Evolutionary conservation across 2,888 invertebrate species (phyloP).

Genomic region (Tiphia femorata): DNA sequence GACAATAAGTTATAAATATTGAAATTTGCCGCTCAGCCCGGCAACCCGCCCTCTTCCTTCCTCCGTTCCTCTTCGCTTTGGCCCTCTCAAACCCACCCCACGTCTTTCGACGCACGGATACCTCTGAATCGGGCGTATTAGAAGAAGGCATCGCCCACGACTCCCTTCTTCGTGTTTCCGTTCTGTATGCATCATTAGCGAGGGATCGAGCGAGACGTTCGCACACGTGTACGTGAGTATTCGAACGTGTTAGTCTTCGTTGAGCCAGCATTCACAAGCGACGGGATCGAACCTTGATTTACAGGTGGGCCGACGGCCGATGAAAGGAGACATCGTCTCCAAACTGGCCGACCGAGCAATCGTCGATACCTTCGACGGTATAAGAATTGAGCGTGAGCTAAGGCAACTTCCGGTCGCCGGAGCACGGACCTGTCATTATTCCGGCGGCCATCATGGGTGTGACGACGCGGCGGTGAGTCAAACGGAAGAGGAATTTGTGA

Average conservation of each 20-base stretch:
- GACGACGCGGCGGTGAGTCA: conserved; percentile 41
- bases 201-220: conserved; percentile 54
- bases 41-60: conserved; percentile 25
- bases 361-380: conserved; percentile 48
- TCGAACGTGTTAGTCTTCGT: too few species aligned
- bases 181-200: conserved; percentile 65
- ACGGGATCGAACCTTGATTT: too few species aligned
- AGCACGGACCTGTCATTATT: conserved; percentile 50
- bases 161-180: conserved; percentile 54
- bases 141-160: conserved; percentile 64
- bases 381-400: conserved; percentile 35
- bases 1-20: conserved; percentile 68
- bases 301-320: conserved; percentile 24
- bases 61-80: conserved; percentile 20
- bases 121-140: conserved; percentile 48
- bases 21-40: conserved; percentile 49
- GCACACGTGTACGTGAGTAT: conserved; percentile 8
- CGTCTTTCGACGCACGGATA: not conserved
- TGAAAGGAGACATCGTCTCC: conserved; percentile 20
- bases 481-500: conserved; percentile 26
- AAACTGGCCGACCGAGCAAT: conserved; percentile 36
- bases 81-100: conserved; percentile 25
- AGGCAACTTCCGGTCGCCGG: conserved; percentile 55
- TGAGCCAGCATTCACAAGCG: conserved; percentile 5
- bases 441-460: conserved; percentile 62